phyloP scores from a whole-genome alignment of 2,113 vertebrate genomes.

The Willisornis vidua region DNA sequence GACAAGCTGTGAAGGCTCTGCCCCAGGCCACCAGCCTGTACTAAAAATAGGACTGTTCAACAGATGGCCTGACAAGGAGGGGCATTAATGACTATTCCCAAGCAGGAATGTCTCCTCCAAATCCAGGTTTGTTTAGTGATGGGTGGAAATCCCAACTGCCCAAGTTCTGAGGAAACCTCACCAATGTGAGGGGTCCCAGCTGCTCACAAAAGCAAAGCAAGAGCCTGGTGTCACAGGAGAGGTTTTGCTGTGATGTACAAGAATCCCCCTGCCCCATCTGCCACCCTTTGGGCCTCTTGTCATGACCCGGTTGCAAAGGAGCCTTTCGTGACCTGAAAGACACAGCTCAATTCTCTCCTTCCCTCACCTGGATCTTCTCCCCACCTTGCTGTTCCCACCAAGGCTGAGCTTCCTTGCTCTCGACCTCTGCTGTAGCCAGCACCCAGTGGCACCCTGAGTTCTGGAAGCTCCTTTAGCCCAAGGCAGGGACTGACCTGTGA shows the following conservation, averaged over 20 bases:
- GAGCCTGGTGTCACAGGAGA: not conserved
- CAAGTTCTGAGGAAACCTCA: not conserved
- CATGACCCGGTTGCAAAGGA: not conserved
- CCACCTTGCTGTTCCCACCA: not conserved
- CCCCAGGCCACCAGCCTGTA: not conserved
- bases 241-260: not conserved
- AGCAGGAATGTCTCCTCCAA: not conserved
- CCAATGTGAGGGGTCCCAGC: accelerated
- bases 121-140: not conserved
- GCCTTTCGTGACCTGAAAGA: not conserved
- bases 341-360: not conserved
- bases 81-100: not conserved
- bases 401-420: not conserved
- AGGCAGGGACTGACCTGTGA: conserved; percentile 76
- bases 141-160: not conserved
- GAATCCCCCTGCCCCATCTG: not conserved
- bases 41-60: not conserved
- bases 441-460: accelerated
- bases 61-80: not conserved
- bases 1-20: not conserved
- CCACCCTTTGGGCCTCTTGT: not conserved
- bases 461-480: not conserved
- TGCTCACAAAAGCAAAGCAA: not conserved
- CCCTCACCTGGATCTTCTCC: not conserved
- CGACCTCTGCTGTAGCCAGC: accelerated